Percentiles rank a stretch among this genome's conserved stretches.
phyloP scores from a whole-genome alignment of 2,113 vertebrate species.

The Vidua macroura region DNA sequence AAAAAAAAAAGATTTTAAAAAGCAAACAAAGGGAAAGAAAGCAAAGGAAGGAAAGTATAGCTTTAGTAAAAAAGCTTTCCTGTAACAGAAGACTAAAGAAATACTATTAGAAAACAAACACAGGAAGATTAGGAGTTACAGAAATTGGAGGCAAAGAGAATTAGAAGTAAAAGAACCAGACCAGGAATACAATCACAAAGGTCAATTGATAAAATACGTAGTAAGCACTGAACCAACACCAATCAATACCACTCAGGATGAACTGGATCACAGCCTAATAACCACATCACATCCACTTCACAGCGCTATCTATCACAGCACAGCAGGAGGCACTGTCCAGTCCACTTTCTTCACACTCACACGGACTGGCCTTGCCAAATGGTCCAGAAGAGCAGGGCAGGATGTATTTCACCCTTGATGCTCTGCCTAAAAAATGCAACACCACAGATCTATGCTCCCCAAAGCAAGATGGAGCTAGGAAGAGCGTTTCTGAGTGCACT shows the following conservation, averaged over 20 bases:
- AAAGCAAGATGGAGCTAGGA: not conserved
- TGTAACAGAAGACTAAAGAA: slow-evolving; percentile 51
- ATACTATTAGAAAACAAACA: slow-evolving; percentile 31
- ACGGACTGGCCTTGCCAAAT: not conserved
- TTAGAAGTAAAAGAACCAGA: slow-evolving; percentile 56
- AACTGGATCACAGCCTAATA: slow-evolving; percentile 66
- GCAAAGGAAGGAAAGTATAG: not conserved
- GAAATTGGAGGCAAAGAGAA: slow-evolving; percentile 64
- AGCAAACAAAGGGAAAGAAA: slow-evolving; percentile 8
- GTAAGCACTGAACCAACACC: slow-evolving; percentile 56
- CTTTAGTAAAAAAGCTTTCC: slow-evolving; percentile 33
- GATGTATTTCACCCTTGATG: not conserved
- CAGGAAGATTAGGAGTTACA: slow-evolving; percentile 52
- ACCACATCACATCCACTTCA: slow-evolving; percentile 65
- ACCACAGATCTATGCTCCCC: fast-evolving
- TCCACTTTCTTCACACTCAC: not conserved
- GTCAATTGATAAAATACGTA: slow-evolving; percentile 70
- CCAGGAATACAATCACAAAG: slow-evolving; percentile 60
- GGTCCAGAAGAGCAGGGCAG: not conserved
- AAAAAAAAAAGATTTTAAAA: not conserved
- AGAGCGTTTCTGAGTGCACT: fast-evolving
- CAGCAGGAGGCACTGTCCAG: slow-evolving; percentile 40
- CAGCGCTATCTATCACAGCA: slow-evolving; percentile 40
- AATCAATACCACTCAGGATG: slow-evolving; percentile 67
- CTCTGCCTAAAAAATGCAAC: not conserved